Conservation (phyloP, 1,140 invertebrate genomes). For the Cydia strobilella region DNA sequence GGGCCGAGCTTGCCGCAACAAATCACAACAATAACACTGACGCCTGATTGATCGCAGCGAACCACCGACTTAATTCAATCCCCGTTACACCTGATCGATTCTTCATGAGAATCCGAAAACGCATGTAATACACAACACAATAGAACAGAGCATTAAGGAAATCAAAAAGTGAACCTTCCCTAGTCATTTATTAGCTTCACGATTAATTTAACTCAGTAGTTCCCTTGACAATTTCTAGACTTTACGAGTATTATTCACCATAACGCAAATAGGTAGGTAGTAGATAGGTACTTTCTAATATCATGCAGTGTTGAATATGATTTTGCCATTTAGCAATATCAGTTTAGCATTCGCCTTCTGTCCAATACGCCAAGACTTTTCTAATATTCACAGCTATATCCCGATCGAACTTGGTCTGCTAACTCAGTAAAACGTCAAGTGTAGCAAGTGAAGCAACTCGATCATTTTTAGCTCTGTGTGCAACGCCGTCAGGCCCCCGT, state of each 20-base stretch:
- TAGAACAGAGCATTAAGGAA: constrained; percentile 28
- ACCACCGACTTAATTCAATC: constrained; percentile 50
- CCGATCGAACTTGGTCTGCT: constrained; percentile 23
- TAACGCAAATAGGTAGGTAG: background rate
- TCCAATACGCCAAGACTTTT: constrained; percentile 8
- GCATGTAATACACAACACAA: constrained; percentile 29
- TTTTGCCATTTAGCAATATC: constrained; percentile 8
- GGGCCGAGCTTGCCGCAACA: constrained; percentile 55
- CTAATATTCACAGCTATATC: constrained; percentile 30
- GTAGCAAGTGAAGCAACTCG: constrained; percentile 47
- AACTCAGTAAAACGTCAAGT: constrained; percentile 40
- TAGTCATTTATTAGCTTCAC: constrained; percentile 6
- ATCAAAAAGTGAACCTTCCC: constrained; percentile 17
- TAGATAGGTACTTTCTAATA: background rate
- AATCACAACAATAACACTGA: constrained; percentile 74
- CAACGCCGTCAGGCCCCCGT: constrained; percentile 53
- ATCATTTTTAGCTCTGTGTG: constrained; percentile 60
- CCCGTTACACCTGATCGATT: constrained; percentile 53
- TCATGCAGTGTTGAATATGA: background rate
- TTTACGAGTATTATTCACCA: background rate
- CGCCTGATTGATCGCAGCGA: constrained; percentile 65
- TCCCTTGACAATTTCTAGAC: background rate
- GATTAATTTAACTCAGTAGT: constrained; percentile 1
- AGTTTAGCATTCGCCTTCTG: background rate
- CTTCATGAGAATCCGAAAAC: constrained; percentile 37